phyloP scores from a whole-genome alignment of 1,140 invertebrate genomes.

The Araneus ventricosus region DNA sequence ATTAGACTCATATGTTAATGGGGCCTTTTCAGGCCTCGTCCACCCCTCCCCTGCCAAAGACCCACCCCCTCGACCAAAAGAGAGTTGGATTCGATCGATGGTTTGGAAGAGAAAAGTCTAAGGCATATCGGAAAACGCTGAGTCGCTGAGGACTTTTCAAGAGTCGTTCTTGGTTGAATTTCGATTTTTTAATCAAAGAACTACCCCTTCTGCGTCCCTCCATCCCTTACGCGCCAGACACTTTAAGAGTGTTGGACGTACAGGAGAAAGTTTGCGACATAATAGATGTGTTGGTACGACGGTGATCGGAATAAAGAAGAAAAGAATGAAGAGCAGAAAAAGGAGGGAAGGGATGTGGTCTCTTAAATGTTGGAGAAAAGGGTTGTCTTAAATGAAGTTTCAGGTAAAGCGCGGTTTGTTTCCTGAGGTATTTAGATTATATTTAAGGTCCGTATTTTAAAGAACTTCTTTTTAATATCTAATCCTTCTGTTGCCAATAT shows the following conservation, averaged over 20 bases:
- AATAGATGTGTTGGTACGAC: conserved; percentile 12
- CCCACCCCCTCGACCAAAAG: neutral
- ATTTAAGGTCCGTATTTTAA: neutral
- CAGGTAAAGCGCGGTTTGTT: neutral
- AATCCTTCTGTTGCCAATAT: no score
- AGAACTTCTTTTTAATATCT: no score
- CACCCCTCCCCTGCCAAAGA: neutral
- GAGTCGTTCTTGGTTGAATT: conserved; percentile 22
- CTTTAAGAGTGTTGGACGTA: conserved; percentile 5
- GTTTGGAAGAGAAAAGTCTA: conserved; percentile 15
- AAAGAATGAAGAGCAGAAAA: neutral
- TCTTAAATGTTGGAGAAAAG: neutral
- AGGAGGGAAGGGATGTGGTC: neutral
- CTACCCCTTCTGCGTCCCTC: neutral
- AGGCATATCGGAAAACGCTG: conserved; percentile 52
- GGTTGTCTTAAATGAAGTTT: neutral
- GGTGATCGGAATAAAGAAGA: neutral
- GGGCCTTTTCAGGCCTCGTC: neutral
- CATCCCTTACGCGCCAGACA: neutral
- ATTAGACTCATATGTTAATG: conserved; percentile 56
- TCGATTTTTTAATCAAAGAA: conserved; percentile 54
- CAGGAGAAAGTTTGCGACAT: conserved; percentile 44
- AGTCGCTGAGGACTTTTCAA: conserved; percentile 12
- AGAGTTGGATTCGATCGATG: conserved; percentile 15
- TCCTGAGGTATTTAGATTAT: neutral